Conservation (phyloP, 2,797 vertebrate species). For the Cirrhinus molitorella region DNA sequence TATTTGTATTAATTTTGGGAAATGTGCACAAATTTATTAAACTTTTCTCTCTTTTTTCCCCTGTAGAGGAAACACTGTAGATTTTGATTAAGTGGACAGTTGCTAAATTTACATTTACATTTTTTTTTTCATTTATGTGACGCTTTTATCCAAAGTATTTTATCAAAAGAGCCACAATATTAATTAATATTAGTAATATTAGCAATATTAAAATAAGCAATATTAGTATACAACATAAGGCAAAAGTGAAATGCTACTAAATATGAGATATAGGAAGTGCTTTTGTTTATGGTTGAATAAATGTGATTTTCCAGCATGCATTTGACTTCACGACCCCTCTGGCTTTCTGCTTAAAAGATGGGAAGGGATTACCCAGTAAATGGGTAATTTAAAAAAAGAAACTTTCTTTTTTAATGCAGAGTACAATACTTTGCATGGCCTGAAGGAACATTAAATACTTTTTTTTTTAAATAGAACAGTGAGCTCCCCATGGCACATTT, state of each 20-base stretch:
- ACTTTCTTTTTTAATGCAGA: constrained; percentile 27
- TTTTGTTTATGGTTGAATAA: not conserved
- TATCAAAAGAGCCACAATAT: not conserved
- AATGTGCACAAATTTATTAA: not conserved
- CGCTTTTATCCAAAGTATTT: not conserved
- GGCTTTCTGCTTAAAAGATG: constrained; percentile 26
- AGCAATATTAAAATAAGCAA: too few species aligned
- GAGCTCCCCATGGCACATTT: not conserved
- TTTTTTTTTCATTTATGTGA: not conserved
- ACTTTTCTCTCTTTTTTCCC: too few species aligned
- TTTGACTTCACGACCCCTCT: constrained; percentile 10
- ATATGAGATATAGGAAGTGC: not conserved
- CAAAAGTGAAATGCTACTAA: not conserved
- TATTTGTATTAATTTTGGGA: not conserved
- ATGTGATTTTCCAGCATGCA: not conserved
- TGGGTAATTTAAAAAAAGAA: not conserved
- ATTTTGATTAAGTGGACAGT: not conserved
- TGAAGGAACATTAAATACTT: constrained; percentile 36
- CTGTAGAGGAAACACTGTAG: not conserved
- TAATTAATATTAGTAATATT: too few species aligned
- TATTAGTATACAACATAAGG: not conserved
- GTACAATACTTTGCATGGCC: constrained; percentile 15
- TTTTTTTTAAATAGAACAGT: constrained; percentile 41
- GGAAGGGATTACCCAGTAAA: constrained; percentile 21
- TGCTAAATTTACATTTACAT: not conserved